Evolutionary conservation across 2,888 invertebrate species (phyloP), one percentile per base, ranked within the genome.

Genomic region (Papilio demoleus): DNA sequence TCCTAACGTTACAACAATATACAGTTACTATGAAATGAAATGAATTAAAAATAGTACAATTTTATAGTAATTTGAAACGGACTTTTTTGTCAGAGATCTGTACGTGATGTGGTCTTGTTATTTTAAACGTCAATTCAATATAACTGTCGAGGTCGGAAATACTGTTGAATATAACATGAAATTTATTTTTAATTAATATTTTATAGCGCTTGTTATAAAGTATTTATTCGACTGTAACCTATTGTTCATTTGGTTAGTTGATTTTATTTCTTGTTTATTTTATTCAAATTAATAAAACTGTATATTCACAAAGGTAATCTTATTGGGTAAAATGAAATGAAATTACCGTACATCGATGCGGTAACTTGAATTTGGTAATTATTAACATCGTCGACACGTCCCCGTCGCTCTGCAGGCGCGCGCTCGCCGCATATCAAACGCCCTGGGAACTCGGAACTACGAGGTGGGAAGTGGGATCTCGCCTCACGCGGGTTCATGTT

Each of bases 371-470:
- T 56, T 56, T 56, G 11, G 17, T 56, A 56, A 56, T 56, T 56
- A 56, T 56, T 31, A 56, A 56, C 53, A 56, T 31, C 27, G 53
- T 56, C 8, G 17, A 31, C 53, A 56, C 53, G 53, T 56, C 53
- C 31, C 53, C 53, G 53, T 53, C 53, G 53, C 17, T 53, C 53
- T 53, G 31, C 31, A 31, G 14, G n/a, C 8, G 53, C 31, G 31
- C 53, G 53, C 53, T 53, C 27, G n/a, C 31, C 53, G 53, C 53
- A 53, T 53, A n/a, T 2, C 53, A 53, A 53, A 9, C 53, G 53
- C 0, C 2, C 53, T 50, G 53, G 45, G 45, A 22, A 47, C 47
- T 45, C 11, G 45, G 19, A 19, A 45, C 19, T 45, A 3, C 19
- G 45, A 42, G 17, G 17, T 42, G 17, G 42, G 42, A 45, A 45